Evolutionary conservation across 1,140 invertebrate species (phyloP), one percentile per base, ranked within the genome.

Genomic region (Drosophila leontia): DNA sequence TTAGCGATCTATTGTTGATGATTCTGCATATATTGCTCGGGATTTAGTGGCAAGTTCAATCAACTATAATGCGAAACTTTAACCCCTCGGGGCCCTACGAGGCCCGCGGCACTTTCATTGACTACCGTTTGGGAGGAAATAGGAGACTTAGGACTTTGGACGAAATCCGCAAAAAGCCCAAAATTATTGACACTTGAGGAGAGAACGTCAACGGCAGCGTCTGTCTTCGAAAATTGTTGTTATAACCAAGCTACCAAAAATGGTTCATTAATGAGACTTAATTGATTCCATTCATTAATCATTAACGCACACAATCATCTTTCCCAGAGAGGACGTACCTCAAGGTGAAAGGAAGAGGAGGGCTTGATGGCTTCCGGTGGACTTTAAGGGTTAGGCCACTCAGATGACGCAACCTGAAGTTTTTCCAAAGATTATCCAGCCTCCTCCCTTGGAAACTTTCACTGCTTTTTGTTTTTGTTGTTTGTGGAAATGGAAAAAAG

Each of bases 231-330:
- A 23, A 23, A 23, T 23, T 23, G 23, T 23, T 23, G 23, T 23
- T 23, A 29, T 29, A 5, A 19, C 55, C 76, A 71, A 60, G 79
- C 80, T 69, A 78, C 74, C 82, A 78, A 81, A 87, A 91, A 87
- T 91, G 87, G 84, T 91, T 91, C 84, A 82, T 91, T 91, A 91
- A 85, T 91, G 88, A 91, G 91, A 88, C 79, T 91, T 88, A 91
- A 91, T 91, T 91, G 88, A 91, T 91, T 91, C 76, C 84, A 91
- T 91, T 91, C 88, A 91, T 91, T 91, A 91, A 91, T 91, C 88
- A 91, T 91, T 82, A 91, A 63, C 56, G 53, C 53, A 55, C 53
- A 55, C 53, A 55, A 37, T 39, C 62, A 26, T 35, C 34, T 44
- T 34, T n/a, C 11, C 17, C 53, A 57, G 51, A 17, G 65, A 37